Evolutionary conservation across 1,140 invertebrate genomes (phyloP), one percentile per base, ranked within the genome.

Genomic region (Solen grandis): DNA sequence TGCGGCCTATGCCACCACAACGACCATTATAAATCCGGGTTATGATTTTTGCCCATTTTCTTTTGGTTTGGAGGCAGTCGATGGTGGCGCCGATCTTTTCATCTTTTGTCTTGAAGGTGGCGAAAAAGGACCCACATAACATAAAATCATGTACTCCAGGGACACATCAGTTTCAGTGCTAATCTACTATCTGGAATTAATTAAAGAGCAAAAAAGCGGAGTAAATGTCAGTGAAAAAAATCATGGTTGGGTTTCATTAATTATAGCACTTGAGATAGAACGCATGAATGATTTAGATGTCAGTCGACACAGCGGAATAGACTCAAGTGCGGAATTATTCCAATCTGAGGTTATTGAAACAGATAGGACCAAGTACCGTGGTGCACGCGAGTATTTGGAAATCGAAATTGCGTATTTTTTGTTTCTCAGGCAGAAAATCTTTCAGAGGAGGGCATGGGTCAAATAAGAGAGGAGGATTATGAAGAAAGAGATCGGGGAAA

Each of bases 11-110:
- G 75, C 57, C 75, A 78, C 65, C 33, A 41, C n/a, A 57, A 36
- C 65, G 46, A 52, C 55, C 50, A 69, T 69, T 69, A 78, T 65
- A 78, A 78, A 69, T 59, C 46, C 62, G 65, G 65, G 75, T 68
- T 78, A 68, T 68, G 31, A 41, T 68, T 68, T 78, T 78, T 78
- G 46, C 46, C 65, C 63, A 65, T 60, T 65, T 57, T 46, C 63
- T 38, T 36, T 65, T 33, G 60, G 57, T 68, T 78, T 68, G 35
- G 68, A 55, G 31, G 22, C 31, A 59, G 29, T 68, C 41, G 41
- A 62, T 69, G 35, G 65, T 65, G 65, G 38, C 65, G 25, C 22
- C 33, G 46, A 68, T 25, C 63, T 38, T 78, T 78, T 78, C 63
- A 78, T 78, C 75, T 60, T 55, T 78, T 78, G 75, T 78, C 31